Evolutionary conservation across 2,797 vertebrate genomes (phyloP), one percentile per base, ranked within the genome.

Genomic region (Chromobotia macracanthus): DNA sequence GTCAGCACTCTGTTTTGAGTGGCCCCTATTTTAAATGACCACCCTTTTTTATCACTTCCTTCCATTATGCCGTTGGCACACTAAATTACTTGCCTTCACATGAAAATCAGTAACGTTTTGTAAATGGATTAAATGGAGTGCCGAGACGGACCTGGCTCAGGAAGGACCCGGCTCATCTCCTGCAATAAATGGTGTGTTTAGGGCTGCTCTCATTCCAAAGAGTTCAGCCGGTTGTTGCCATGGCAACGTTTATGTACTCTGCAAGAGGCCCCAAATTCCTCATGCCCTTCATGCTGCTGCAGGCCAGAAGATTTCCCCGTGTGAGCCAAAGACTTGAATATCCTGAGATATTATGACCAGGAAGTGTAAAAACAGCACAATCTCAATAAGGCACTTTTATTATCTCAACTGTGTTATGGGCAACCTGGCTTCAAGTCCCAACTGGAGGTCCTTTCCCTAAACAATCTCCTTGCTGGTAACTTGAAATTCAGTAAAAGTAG

Each of bases 181-280:
- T 31, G 51, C 28, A 16, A 48, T 64, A 9, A 12, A 9, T n/a
- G 28, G 3, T 23, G 46, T 55, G 5, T 77, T 68, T 31, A n/a
- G 8, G 18, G 21, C 56, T 46, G 35, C 16, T 4, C 51, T 51
- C 44, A 70, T 41, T 67, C 35, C 23, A 16, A 15, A 19, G 21
- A 73, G 15, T 51, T 13, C 31, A 63, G 16, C 23, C 12, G 9
- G 10, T 58, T 63, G 11, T 63, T 44, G 41, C 41, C 41, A 44
- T 3, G 9, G 41, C 41, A 44, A 44, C 2, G 3, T 16, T 67
- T 0, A 2, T 72, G 48, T 63, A 38, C 13, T 71, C 66, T 28
- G 18, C 65, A 83, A 72, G 66, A 56, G 72, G 68, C 60, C 25
- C 77, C 51, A 78, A 66, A 84, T 85, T 82, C 82, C 82, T 83